Evolutionary conservation across 1,140 invertebrate species (phyloP).

Genomic region (Dendroctonus ponderosae): DNA sequence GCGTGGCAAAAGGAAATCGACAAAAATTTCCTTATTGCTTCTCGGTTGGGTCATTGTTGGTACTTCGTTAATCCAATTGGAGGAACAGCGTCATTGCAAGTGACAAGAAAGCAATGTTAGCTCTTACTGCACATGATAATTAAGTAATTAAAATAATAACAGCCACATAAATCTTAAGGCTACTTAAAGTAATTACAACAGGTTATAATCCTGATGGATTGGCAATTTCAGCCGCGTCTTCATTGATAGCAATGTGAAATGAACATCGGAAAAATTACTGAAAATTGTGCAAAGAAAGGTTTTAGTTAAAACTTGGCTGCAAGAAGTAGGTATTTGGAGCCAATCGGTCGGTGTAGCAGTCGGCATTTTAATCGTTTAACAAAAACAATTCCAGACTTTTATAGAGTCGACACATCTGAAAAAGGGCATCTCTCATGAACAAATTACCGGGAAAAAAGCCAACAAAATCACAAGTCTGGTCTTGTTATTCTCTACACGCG

Average conservation of each 20-base stretch:
- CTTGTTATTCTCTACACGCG: slow-evolving; percentile 24
- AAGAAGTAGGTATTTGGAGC: too few species aligned
- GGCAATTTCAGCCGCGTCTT: too few species aligned
- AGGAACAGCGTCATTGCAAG: too few species aligned
- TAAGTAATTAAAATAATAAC: neutral
- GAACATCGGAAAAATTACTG: too few species aligned
- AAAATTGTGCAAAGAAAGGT: too few species aligned
- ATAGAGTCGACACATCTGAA: slow-evolving; percentile 22
- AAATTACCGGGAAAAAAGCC: slow-evolving; percentile 17
- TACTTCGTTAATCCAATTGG: too few species aligned
- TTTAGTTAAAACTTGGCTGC: too few species aligned
- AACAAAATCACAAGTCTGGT: slow-evolving; percentile 9
- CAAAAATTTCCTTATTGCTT: too few species aligned
- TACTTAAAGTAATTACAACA: neutral
- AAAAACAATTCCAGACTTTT: slow-evolving; percentile 20
- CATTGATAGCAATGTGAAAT: neutral
- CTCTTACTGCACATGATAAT: neutral
- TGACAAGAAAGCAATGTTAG: neutral
- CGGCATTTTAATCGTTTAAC: slow-evolving; percentile 16
- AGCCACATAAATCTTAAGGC: neutral
- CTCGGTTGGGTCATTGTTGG: too few species aligned
- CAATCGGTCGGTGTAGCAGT: neutral
- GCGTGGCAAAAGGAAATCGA: slow-evolving; percentile 7
- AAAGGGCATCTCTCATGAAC: slow-evolving; percentile 27
- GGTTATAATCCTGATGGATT: too few species aligned